A percentile compares a stretch with the other conserved stretches of the same genome.
These are phyloP conservation scores for Alviniconcha marisindica DNA, from an alignment of 1,140 invertebrate genomes.

Conservation along the genomic window DNA sequence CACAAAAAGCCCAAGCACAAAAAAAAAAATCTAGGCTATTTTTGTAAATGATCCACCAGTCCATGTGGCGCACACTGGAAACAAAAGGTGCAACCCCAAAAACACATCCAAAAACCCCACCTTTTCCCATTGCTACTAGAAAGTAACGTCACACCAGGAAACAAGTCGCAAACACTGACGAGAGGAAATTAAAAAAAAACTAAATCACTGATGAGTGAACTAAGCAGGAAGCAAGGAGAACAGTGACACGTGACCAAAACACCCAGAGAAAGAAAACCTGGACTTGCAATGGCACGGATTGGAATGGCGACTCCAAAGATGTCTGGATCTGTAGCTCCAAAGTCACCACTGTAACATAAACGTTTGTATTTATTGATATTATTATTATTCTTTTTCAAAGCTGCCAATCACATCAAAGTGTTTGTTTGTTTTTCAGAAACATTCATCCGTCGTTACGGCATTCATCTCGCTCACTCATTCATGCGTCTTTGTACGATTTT, in stretches of 20 bases:
- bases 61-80: neutral
- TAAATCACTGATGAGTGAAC: neutral
- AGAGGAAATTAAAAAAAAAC: neutral
- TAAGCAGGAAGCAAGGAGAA: neutral
- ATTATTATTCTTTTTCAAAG: no score
- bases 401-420: no score
- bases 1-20: neutral
- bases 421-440: no score
- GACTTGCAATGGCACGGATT: constrained; percentile 85
- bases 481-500: no score
- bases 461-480: no score
- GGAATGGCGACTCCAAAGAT: constrained; percentile 87
- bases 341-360: constrained; percentile 81
- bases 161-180: neutral
- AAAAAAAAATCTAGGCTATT: neutral
- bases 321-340: constrained; percentile 80
- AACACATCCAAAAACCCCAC: neutral
- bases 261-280: no score
- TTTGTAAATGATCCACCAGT: no score
- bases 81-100: neutral
- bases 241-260: no score
- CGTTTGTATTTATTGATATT: no score
- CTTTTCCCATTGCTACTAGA: neutral
- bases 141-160: neutral
- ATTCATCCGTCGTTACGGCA: no score